Percentiles rank a stretch among this genome's conserved stretches.
Evolutionary conservation across 2,888 invertebrate genomes (phyloP).

Genomic region (Callyntrura sp.): DNA sequence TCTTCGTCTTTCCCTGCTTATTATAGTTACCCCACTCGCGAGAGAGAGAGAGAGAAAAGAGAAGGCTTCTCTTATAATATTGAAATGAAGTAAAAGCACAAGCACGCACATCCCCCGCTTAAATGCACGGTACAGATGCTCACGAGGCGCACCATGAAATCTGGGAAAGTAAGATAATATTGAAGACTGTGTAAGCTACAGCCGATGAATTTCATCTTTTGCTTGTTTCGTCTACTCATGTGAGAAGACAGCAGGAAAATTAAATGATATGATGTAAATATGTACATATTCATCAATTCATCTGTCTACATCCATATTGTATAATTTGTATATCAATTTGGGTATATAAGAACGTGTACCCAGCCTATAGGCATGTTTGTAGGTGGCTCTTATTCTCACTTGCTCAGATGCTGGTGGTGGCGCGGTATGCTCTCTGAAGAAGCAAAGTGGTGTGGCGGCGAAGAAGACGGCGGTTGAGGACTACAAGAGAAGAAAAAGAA

Average conservation of each 20-base stretch:
- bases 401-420: background rate
- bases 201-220: too few species aligned
- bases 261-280: too few species aligned
- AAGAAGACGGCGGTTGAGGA: background rate
- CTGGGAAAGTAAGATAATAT: background rate
- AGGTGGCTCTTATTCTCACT: background rate
- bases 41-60: too few species aligned
- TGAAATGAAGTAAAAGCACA: background rate
- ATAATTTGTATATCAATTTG: too few species aligned
- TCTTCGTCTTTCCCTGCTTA: background rate
- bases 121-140: background rate
- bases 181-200: background rate
- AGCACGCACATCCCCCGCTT: too few species aligned
- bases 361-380: background rate
- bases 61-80: constrained; percentile 1
- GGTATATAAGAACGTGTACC: background rate
- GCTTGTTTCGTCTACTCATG: too few species aligned
- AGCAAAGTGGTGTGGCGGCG: constrained; percentile 3
- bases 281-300: too few species aligned
- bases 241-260: too few species aligned
- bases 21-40: background rate
- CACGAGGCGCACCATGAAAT: background rate
- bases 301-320: too few species aligned
- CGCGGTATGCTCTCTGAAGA: background rate
- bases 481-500: background rate